Percentiles rank a stretch among this genome's conserved stretches.
Conservation (phyloP, 2,797 vertebrate species). For the Peromyscus nudipes region DNA sequence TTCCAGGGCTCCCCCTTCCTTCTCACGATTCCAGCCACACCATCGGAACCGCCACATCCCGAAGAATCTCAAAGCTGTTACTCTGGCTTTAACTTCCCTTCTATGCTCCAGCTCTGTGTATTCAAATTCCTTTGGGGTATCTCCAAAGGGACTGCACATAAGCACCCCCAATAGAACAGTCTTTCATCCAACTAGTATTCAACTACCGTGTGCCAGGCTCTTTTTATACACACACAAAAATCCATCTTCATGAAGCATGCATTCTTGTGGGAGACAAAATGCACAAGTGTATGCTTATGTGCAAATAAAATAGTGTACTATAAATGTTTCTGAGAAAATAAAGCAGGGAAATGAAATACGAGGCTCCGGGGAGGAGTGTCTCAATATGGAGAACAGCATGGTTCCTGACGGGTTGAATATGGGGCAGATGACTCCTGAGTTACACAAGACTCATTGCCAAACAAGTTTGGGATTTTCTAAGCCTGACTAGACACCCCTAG, state of each 20-base stretch:
- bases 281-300: not conserved
- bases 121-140: not conserved
- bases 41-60: not conserved
- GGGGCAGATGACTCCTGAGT: not conserved
- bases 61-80: not conserved
- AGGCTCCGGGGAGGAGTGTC: not conserved
- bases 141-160: not conserved
- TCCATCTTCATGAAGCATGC: not conserved
- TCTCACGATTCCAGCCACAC: not conserved
- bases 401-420: not conserved
- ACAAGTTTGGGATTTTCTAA: not conserved
- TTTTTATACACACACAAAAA: not conserved
- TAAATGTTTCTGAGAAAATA: not conserved
- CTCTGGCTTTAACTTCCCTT: not conserved
- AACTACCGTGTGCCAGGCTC: not conserved
- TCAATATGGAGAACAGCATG: not conserved
- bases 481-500: not conserved
- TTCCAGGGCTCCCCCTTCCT: not conserved
- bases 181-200: not conserved
- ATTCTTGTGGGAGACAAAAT: not conserved
- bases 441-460: not conserved
- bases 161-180: not conserved
- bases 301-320: not conserved
- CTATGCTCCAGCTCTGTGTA: not conserved
- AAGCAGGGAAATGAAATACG: not conserved